Percentiles rank a stretch among this genome's conserved stretches.
phyloP scores from a whole-genome alignment of 1,140 invertebrate genomes.

The Carcinoscorpius rotundicauda region DNA sequence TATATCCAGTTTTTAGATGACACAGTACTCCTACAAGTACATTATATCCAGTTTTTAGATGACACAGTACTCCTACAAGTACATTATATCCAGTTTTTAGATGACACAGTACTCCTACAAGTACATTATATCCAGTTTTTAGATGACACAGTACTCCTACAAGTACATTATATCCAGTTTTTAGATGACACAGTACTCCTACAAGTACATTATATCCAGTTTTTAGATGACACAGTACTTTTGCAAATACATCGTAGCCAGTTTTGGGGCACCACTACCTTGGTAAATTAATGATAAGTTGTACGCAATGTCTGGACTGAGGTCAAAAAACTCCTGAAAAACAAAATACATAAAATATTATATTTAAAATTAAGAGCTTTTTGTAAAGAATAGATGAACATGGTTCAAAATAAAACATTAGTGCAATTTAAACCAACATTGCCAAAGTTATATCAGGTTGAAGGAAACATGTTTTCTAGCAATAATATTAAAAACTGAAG shows the following conservation, averaged over 20 bases:
- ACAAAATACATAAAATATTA: conserved; percentile 1
- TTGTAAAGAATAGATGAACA: conserved; percentile 5
- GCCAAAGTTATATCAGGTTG: not conserved
- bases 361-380: not conserved
- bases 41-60: conserved; percentile 48
- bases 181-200: no score
- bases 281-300: conserved; percentile 76
- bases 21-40: conserved; percentile 57
- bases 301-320: conserved; percentile 65
- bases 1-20: conserved; percentile 36
- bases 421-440: not conserved
- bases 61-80: no score
- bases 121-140: no score
- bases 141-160: no score
- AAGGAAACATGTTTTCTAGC: not conserved
- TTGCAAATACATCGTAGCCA: conserved; percentile 57
- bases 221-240: conserved; percentile 53
- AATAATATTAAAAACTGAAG: not conserved
- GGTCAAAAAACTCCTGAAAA: conserved; percentile 43
- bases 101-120: no score
- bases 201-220: no score
- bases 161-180: no score
- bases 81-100: no score
- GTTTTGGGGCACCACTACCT: conserved; percentile 49
- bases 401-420: not conserved